Conservation (phyloP, 2,113 vertebrate genomes). For the Hiodon alosoides region DNA sequence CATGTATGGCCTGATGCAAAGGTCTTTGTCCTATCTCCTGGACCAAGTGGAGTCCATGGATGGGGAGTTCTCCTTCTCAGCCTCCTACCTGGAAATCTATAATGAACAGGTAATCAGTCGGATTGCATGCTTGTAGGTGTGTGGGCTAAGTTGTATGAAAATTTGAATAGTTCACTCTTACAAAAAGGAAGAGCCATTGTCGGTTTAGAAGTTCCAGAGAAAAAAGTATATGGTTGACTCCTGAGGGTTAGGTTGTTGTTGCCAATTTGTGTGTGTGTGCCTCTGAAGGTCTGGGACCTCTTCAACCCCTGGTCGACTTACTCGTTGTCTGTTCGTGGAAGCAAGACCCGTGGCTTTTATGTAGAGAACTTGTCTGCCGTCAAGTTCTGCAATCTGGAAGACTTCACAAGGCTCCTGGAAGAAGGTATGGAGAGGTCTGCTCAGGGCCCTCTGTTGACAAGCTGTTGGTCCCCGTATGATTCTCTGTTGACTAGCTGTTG, state of each 20-base stretch:
- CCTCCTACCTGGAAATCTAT: conserved; percentile 70
- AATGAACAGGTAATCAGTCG: conserved; percentile 59
- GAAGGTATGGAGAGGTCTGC: conserved; percentile 45
- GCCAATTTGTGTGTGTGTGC: neutral
- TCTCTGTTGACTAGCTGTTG: no score
- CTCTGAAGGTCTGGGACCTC: conserved; percentile 58
- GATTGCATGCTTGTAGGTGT: neutral
- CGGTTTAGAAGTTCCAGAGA: neutral
- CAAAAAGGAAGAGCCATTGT: neutral
- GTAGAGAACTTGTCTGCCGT: conserved; percentile 58
- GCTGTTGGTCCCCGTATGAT: neutral
- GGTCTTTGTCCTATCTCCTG: conserved; percentile 60
- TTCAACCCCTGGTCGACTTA: conserved; percentile 43
- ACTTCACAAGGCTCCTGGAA: conserved; percentile 54
- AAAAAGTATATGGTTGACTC: neutral
- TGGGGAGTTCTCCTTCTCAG: conserved; percentile 47
- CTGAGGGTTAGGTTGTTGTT: neutral
- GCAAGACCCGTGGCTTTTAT: conserved; percentile 58
- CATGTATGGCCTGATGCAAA: conserved; percentile 59
- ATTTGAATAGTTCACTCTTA: neutral
- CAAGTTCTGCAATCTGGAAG: conserved; percentile 53
- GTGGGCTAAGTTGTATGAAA: neutral
- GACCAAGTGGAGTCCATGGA: conserved; percentile 43
- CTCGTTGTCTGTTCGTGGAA: conserved; percentile 62
- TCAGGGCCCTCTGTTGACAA: neutral